These are phyloP conservation scores for Acanthopleura granulata DNA, from an alignment of 2,888 invertebrate genomes.

Conservation along the genomic window DNA sequence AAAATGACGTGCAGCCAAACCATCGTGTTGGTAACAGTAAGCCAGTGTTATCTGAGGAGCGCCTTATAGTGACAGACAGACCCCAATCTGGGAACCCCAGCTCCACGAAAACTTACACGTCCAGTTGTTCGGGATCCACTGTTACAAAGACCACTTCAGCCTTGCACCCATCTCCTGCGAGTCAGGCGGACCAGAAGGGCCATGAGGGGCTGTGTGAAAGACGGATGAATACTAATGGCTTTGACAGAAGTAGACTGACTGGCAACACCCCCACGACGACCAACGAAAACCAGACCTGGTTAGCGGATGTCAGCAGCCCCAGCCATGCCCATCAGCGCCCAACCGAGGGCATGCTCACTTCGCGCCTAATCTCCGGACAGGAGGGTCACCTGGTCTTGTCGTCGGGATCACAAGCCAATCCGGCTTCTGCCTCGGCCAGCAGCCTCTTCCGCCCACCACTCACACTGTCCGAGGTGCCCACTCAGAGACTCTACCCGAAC, in stretches of 20 bases:
- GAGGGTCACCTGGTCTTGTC: slow-evolving; percentile 14
- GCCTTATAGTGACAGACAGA: neutral
- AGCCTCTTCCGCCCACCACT: slow-evolving; percentile 50
- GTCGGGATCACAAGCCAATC: slow-evolving; percentile 28
- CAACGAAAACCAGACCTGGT: slow-evolving; percentile 39
- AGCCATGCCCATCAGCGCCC: slow-evolving; percentile 35
- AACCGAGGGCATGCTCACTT: slow-evolving; percentile 35
- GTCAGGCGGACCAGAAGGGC: neutral
- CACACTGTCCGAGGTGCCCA: slow-evolving; percentile 40
- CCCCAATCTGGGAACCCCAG: neutral
- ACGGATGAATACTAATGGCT: slow-evolving; percentile 58
- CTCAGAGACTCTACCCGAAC: slow-evolving; percentile 35
- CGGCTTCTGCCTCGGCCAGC: slow-evolving; percentile 36
- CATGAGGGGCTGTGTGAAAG: slow-evolving; percentile 24
- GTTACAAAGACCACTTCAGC: neutral
- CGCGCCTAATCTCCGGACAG: slow-evolving; percentile 13
- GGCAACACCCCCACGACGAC: slow-evolving; percentile 43
- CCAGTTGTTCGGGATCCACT: neutral
- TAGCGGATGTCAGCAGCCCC: slow-evolving; percentile 41
- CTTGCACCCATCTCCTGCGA: neutral
- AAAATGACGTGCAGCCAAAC: slow-evolving; percentile 19
- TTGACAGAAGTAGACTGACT: slow-evolving; percentile 54
- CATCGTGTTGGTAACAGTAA: neutral
- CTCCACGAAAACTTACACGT: neutral
- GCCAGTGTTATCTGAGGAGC: neutral